Conservation (phyloP, 2,797 vertebrate species). For the Sandelia bainsii region DNA sequence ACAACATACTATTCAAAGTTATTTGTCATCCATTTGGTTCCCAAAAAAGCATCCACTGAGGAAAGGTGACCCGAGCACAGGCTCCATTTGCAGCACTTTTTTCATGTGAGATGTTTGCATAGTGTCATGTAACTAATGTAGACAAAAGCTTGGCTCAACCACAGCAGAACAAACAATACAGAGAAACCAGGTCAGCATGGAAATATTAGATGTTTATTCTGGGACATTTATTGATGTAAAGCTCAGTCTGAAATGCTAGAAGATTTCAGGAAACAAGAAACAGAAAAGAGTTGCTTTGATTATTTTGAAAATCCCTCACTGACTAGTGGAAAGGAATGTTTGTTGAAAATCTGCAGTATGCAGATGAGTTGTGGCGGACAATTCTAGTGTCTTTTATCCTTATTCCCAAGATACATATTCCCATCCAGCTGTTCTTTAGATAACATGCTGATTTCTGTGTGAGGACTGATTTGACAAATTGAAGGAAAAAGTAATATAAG, state of each 20-base stretch:
- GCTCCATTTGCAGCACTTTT: slow-evolving; percentile 4
- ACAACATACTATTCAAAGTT: not conserved
- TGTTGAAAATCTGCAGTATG: not conserved
- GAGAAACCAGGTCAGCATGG: slow-evolving; percentile 56
- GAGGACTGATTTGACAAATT: not conserved
- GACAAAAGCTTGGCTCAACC: slow-evolving; percentile 26
- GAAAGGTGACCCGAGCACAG: not conserved
- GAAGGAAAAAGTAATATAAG: not conserved
- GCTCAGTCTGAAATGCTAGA: slow-evolving; percentile 13
- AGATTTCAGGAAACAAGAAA: not conserved
- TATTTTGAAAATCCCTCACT: not conserved
- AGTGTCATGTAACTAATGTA: slow-evolving; percentile 14
- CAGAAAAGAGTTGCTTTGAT: not conserved
- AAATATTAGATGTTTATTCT: slow-evolving; percentile 29
- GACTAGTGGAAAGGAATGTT: not conserved
- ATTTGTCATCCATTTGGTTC: not conserved
- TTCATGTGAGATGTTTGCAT: slow-evolving; percentile 33
- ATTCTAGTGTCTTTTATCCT: not conserved
- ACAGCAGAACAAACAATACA: slow-evolving; percentile 51
- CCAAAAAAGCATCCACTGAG: not conserved
- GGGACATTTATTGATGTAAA: slow-evolving; percentile 4
- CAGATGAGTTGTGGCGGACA: no score
- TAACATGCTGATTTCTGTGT: no score
- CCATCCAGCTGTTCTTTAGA: not conserved
- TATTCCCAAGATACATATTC: not conserved